Percentiles rank a stretch among this genome's conserved stretches.
These are phyloP conservation scores for Cariama cristata DNA, from an alignment of 2,113 vertebrate genomes.

Conservation along the genomic window DNA sequence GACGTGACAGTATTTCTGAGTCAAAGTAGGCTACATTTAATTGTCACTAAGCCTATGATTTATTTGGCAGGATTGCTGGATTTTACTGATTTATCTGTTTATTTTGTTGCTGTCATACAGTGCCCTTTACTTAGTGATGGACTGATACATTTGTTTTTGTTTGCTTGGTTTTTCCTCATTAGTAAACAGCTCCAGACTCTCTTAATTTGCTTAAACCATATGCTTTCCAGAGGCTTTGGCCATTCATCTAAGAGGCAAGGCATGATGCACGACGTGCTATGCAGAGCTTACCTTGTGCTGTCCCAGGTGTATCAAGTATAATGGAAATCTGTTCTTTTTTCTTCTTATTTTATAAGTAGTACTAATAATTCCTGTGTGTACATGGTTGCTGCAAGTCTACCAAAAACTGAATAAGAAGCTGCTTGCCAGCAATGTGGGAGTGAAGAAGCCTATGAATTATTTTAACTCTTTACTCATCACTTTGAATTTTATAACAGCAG, in stretches of 20 bases:
- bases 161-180: constrained; percentile 42
- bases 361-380: neutral
- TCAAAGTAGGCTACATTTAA: neutral
- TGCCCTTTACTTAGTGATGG: constrained; percentile 49
- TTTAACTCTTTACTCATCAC: neutral
- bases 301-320: neutral
- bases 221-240: constrained; percentile 24
- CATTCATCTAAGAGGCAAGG: neutral
- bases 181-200: constrained; percentile 18
- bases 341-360: neutral
- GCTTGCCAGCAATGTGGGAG: neutral
- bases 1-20: neutral
- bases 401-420: neutral
- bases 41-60: constrained; percentile 49
- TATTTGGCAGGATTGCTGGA: constrained; percentile 45
- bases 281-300: neutral
- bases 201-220: constrained; percentile 51
- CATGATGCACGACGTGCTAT: neutral
- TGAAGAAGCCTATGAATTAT: neutral
- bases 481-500: neutral
- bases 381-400: neutral
- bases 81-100: constrained; percentile 67
- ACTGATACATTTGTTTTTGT: constrained; percentile 32
- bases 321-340: neutral
- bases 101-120: constrained; percentile 43